Evolutionary conservation across 2,113 vertebrate species (phyloP), one percentile per base, ranked within the genome.

Genomic region (Cynocephalus volans): DNA sequence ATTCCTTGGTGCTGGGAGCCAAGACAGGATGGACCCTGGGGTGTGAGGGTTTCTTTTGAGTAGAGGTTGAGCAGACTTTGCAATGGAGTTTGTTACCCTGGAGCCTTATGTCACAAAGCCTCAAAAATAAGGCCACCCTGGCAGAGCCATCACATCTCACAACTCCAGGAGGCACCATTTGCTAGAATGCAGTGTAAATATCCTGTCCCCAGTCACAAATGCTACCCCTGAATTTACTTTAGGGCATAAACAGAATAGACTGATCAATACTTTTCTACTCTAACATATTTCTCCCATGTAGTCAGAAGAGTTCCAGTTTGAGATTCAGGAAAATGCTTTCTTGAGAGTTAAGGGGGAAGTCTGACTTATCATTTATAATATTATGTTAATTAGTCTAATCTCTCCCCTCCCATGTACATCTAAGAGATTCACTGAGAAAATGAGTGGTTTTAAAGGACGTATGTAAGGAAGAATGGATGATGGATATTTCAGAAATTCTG

Each of bases 31-130:
- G 14, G 6, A 60, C 2, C 3, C n/a, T 28, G 14, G 33, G 0
- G 2, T 73, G 9, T 69, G 52, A 95, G 28, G 23, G 31, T 95
- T 93, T 88, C 33, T 36, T 88, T 92, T 41, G 7, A 93, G 21
- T 56, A 4, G 9, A 62, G 10, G 19, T 67, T 81, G n/a, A 88
- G 3, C 17, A 85, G 23, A 15, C 41, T 90, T 81, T 72, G 6
- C 11, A 4, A 69, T 77, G 56, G n/a, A 8, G 0, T 60, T 77
- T 95, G 10, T 79, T 96, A 9, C 28, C 19, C 36, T 79, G 58
- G 75, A 95, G 64, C 1, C 31, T 88, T 45, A 26, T 83, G 95
- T 89, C 26, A 60, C 92, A 67, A 89, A 70, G 65, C 65, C 33
- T 24, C 26, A 65, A 65, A 87, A 80, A 15, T 52, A 50, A 92